Conservation (phyloP, 2,113 vertebrate species). For the Melanotaenia duboulayi region DNA sequence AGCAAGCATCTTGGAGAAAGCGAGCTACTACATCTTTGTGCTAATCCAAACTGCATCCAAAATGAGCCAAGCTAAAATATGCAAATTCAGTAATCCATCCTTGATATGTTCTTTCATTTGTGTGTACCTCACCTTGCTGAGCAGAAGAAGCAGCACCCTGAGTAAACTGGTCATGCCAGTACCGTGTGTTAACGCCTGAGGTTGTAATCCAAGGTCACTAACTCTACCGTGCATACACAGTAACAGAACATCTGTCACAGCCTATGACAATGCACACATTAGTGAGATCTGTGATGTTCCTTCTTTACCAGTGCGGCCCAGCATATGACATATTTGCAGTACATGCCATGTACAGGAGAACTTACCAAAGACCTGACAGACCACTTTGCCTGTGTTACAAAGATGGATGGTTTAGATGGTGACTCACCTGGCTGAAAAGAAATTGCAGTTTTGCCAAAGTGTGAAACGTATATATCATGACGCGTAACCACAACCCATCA, state of each 20-base stretch:
- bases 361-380: conserved; percentile 34
- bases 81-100: conserved; percentile 4
- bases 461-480: background rate
- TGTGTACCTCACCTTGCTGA: conserved; percentile 36
- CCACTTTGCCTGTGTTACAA: conserved; percentile 26
- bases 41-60: conserved; percentile 15
- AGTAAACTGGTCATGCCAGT: conserved; percentile 28
- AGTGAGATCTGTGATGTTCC: conserved; percentile 21
- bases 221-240: conserved; percentile 23
- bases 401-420: conserved; percentile 15
- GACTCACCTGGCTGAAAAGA: background rate
- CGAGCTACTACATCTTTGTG: conserved; percentile 28
- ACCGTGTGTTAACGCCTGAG: conserved; percentile 41
- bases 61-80: conserved; percentile 22
- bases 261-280: conserved; percentile 9
- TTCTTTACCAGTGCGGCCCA: conserved; percentile 38
- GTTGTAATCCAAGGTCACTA: conserved; percentile 60
- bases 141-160: conserved; percentile 15
- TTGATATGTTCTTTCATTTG: conserved; percentile 2
- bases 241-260: conserved; percentile 25
- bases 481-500: no score
- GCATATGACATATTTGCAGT: conserved; percentile 38
- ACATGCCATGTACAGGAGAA: conserved; percentile 19
- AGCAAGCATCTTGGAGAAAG: conserved; percentile 35
- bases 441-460: background rate